A percentile compares a stretch with the other conserved stretches of the same genome.
phyloP scores from a whole-genome alignment of 2,888 invertebrate genomes.

The Lithodes maja region DNA sequence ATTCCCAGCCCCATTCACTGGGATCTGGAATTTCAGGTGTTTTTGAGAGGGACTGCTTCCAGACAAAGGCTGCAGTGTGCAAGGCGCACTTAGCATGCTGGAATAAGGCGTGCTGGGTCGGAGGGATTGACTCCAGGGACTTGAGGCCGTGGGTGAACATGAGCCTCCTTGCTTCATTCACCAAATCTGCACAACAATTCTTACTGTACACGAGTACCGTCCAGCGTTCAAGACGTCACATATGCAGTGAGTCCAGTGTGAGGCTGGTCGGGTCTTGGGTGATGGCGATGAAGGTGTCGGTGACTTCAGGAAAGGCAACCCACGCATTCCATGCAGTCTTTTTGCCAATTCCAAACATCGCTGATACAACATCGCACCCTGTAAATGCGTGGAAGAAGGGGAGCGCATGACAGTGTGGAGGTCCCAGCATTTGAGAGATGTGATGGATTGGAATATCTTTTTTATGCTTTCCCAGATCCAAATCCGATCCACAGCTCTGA shows the following conservation, averaged over 20 bases:
- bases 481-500: not conserved
- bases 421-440: not conserved
- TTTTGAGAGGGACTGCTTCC: not conserved
- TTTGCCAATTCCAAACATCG: constrained; percentile 10
- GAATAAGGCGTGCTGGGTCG: constrained; percentile 20
- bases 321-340: constrained; percentile 10
- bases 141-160: constrained; percentile 15
- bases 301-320: not conserved
- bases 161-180: constrained; percentile 2
- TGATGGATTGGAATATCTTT: not conserved
- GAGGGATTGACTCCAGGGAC: not conserved
- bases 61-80: not conserved
- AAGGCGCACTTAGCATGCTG: not conserved
- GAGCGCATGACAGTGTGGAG: not conserved
- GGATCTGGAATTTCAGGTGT: not conserved
- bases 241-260: not conserved
- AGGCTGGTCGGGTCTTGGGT: not conserved
- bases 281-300: constrained; percentile 5
- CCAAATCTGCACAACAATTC: not conserved
- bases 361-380: not conserved
- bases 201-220: not conserved
- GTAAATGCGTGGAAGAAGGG: constrained; percentile 10
- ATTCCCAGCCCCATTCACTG: not conserved
- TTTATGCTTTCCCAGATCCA: not conserved
- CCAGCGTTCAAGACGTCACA: not conserved